These are phyloP conservation scores for Thalassaphorura encarpata DNA, from an alignment of 1,140 invertebrate genomes.

Conservation along the genomic window DNA sequence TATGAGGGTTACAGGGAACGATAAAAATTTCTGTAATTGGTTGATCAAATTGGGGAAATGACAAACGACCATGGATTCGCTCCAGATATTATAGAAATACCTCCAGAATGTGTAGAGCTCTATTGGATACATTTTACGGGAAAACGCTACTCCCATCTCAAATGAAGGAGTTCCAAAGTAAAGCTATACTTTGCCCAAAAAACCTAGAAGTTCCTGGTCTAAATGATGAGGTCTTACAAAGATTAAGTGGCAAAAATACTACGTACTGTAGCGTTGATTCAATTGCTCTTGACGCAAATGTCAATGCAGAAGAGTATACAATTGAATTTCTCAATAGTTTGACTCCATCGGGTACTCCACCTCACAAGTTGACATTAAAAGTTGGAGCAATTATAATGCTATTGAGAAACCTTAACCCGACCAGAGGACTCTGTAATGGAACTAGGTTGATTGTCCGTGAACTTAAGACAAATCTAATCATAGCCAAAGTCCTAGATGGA, in stretches of 20 bases:
- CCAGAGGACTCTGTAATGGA: constrained; percentile 37
- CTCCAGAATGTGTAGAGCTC: constrained; percentile 3
- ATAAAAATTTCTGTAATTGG: constrained; percentile 3
- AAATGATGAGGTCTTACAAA: constrained; percentile 28
- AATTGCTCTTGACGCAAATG: constrained; percentile 23
- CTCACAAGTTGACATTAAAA: constrained; percentile 39
- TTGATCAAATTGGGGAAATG: constrained; percentile 11
- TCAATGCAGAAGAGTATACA: constrained; percentile 30
- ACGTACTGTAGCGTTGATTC: constrained; percentile 26
- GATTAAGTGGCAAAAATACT: not conserved
- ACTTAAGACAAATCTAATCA: constrained; percentile 11
- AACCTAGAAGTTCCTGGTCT: constrained; percentile 28
- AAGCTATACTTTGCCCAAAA: constrained; percentile 33
- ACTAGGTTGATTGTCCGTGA: constrained; percentile 34
- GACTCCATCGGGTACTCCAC: constrained; percentile 36
- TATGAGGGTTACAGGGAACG: constrained; percentile 9
- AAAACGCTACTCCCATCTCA: not conserved
- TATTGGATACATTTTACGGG: not conserved
- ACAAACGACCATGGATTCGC: not conserved
- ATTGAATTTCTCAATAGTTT: constrained; percentile 37
- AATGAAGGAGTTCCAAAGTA: constrained; percentile 35
- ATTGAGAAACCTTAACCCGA: constrained; percentile 37
- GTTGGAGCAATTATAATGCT: constrained; percentile 37
- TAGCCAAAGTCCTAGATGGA: not conserved
- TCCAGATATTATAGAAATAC: constrained; percentile 9